phyloP scores from a whole-genome alignment of 2,113 vertebrate genomes.

The Ceyx margarethae region DNA sequence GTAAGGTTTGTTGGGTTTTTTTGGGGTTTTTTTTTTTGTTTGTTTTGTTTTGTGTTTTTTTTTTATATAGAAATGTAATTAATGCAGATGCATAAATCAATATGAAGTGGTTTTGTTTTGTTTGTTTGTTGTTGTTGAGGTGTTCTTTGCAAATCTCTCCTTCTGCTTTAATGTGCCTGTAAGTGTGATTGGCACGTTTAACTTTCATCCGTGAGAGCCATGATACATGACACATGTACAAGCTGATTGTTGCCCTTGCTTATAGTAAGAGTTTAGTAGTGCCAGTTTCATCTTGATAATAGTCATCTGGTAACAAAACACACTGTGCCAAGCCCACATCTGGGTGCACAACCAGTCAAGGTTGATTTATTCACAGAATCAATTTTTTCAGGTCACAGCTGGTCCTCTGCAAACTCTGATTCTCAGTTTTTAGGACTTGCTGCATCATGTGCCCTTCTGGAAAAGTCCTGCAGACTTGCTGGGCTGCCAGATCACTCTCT shows the following conservation, averaged over 20 bases:
- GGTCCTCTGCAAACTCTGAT: neutral
- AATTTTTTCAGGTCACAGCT: neutral
- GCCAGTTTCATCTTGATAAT: neutral
- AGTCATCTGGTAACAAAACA: neutral
- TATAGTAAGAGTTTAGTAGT: neutral
- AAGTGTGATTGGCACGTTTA: neutral
- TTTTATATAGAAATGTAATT: neutral
- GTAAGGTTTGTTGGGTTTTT: neutral
- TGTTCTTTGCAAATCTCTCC: neutral
- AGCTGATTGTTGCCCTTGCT: neutral
- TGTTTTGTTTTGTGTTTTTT: neutral
- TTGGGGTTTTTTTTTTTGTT: too few relatives aligned
- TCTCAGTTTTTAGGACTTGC: neutral
- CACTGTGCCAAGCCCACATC: neutral
- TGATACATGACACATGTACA: neutral
- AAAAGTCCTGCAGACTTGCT: neutral
- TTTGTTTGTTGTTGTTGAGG: neutral
- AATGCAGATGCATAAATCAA: neutral
- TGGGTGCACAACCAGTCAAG: neutral
- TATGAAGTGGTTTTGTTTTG: neutral
- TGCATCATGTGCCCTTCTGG: neutral
- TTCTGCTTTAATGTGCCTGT: neutral
- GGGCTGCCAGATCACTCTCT: neutral
- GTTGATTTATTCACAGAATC: slow-evolving; percentile 10
- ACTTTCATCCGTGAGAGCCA: neutral